phyloP scores from a whole-genome alignment of 2,797 vertebrate species.

The Acanthurus leucopareius region DNA sequence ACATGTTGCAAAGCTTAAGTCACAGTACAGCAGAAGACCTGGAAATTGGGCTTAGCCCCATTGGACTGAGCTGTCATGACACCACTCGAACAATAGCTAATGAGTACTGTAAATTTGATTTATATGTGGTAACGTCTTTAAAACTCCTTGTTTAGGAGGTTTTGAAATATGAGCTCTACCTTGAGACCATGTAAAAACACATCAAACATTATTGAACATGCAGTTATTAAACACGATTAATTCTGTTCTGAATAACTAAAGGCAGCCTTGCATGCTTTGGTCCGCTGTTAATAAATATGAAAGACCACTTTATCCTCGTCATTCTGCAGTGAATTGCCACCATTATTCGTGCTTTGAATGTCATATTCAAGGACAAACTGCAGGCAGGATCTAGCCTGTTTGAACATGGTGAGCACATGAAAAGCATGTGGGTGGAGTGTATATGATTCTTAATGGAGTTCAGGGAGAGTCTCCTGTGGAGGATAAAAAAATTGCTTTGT shows the following conservation, averaged over 20 bases:
- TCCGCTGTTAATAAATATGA: slow-evolving; percentile 15
- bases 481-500: slow-evolving; percentile 26
- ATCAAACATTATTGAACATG: not conserved
- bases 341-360: slow-evolving; percentile 41
- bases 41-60: slow-evolving; percentile 11
- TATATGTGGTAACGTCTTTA: not conserved
- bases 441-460: slow-evolving; percentile 29
- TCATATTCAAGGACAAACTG: slow-evolving; percentile 47
- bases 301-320: slow-evolving; percentile 32
- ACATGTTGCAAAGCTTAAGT: slow-evolving; percentile 9
- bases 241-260: slow-evolving; percentile 20
- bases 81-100: not conserved
- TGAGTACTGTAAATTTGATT: not conserved
- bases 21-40: not conserved
- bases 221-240: slow-evolving; percentile 23
- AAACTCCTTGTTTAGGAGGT: not conserved
- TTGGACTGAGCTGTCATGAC: slow-evolving; percentile 16
- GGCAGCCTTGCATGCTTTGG: slow-evolving; percentile 13
- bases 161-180: not conserved
- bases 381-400: slow-evolving; percentile 1
- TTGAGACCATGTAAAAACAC: not conserved
- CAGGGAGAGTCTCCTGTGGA: slow-evolving; percentile 28
- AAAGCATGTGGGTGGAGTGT: slow-evolving; percentile 48
- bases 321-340: slow-evolving; percentile 15
- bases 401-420: slow-evolving; percentile 47